Base-by-base conservation (phyloP, 2,113 vertebrate species). In the Rynchops niger region DNA sequence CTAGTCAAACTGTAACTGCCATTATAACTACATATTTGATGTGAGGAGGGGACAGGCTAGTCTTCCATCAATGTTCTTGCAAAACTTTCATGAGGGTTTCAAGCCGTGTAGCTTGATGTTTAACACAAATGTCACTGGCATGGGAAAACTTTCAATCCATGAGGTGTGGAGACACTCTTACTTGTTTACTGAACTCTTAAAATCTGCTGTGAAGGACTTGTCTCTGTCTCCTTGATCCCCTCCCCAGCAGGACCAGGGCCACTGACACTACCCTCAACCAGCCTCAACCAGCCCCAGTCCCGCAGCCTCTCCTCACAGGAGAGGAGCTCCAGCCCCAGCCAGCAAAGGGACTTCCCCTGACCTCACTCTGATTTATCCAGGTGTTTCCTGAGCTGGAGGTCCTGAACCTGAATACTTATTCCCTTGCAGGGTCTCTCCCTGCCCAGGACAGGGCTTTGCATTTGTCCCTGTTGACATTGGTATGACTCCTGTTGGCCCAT, bases 301-400 rank as follows among this genome's bases (percentile, higher is more conserved):
- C 43, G 50, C 19, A 91, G 19, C 20, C 8, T 30, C 53, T 45
- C 21, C 16, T 49, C 19, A 6, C 34, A 30, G 9, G 22, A 4
- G 8, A 67, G 47, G 23, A 2, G 1, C 11, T 77, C 12, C 73
- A 87, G 9, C 5, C 13, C 8, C 16, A 63, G 4, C 6, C n/a
- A 27, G 10, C 1, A 1, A 3, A 2, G 29, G 2, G 10, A 5
- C 12, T 9, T 50, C 11, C 8, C 5, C 55, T 70, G 29, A 7
- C 3, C 3, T 78, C 62, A 30, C 1, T 30, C 5, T 56, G 6
- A 2, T 56, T 77, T 85, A 53, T 36, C 21, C 34, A 80, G 10
- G 11, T 50, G 10, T 59, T 90, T 79, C 45, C 20, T 47, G 43
- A 38, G 12, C 5, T 88, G 43, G 8, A 26, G 29, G 25, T 30